Evolutionary conservation across 2,888 invertebrate genomes (phyloP).

Genomic region (Heliconius cydno): DNA sequence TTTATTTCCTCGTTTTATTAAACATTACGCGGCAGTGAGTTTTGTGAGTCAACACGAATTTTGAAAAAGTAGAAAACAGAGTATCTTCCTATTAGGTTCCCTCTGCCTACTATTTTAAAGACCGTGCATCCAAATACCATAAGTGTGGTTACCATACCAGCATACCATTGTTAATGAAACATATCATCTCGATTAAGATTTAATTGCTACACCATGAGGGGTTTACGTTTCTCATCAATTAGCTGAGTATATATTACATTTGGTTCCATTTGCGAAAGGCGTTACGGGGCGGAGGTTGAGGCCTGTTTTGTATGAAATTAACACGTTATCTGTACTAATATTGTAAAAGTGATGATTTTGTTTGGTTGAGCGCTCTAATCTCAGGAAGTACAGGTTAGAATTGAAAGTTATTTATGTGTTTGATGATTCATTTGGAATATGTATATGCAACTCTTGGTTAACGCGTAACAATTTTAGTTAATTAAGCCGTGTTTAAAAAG

Average conservation of each 20-base stretch:
- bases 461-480: no score
- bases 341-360: not conserved
- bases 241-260: slow-evolving; percentile 49
- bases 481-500: no score
- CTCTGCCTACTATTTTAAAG: not conserved
- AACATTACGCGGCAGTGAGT: no score
- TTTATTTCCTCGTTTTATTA: no score
- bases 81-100: no score
- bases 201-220: slow-evolving; percentile 59
- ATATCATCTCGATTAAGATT: slow-evolving; percentile 58
- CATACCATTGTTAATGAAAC: slow-evolving; percentile 49
- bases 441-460: no score
- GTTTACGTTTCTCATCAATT: slow-evolving; percentile 51
- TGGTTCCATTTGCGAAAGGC: slow-evolving; percentile 44
- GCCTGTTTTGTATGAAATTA: slow-evolving; percentile 3
- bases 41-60: no score
- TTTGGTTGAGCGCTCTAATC: no score
- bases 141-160: slow-evolving; percentile 6
- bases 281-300: slow-evolving; percentile 15
- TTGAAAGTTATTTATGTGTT: no score
- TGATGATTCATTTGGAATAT: no score
- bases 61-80: no score
- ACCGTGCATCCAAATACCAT: not conserved
- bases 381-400: no score
- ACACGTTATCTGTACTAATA: not conserved